phyloP scores from a whole-genome alignment of 2,888 invertebrate genomes.

The Cynaeus angustus region DNA sequence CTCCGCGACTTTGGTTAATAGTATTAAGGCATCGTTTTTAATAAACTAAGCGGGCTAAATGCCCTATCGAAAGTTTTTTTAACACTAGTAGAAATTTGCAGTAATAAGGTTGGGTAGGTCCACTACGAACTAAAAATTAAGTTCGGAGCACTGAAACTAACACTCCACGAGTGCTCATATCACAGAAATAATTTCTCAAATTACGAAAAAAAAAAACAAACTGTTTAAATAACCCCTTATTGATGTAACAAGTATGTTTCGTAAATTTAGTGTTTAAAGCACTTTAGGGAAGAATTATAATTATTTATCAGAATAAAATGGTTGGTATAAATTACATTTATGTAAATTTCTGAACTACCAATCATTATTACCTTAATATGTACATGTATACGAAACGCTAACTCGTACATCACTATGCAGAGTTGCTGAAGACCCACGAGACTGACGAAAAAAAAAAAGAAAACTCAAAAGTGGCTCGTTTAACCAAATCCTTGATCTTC shows the following conservation, averaged over 20 bases:
- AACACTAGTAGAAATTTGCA: conserved; percentile 23
- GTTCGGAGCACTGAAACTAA: conserved; percentile 51
- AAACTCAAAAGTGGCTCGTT: no score
- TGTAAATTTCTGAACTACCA: conserved; percentile 64
- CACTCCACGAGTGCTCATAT: conserved; percentile 62
- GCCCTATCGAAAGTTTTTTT: conserved; percentile 19
- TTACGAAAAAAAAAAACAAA: conserved; percentile 55
- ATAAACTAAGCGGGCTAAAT: conserved; percentile 61
- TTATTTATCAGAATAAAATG: conserved; percentile 65
- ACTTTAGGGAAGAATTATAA: conserved; percentile 72
- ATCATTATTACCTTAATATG: conserved; percentile 57
- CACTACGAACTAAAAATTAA: conserved; percentile 40
- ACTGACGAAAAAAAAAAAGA: neutral
- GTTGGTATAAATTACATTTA: conserved; percentile 65
- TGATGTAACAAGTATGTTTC: conserved; percentile 57
- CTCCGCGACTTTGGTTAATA: conserved; percentile 55
- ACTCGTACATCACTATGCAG: conserved; percentile 51
- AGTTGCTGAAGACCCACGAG: neutral
- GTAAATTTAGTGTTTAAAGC: conserved; percentile 69
- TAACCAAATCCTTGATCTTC: no score
- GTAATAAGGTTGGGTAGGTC: conserved; percentile 20
- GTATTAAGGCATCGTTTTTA: conserved; percentile 68
- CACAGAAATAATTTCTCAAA: conserved; percentile 66
- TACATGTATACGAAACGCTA: conserved; percentile 60
- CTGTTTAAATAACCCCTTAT: conserved; percentile 48